phyloP scores from a whole-genome alignment of 2,797 vertebrate species.

The Catharus ustulatus region DNA sequence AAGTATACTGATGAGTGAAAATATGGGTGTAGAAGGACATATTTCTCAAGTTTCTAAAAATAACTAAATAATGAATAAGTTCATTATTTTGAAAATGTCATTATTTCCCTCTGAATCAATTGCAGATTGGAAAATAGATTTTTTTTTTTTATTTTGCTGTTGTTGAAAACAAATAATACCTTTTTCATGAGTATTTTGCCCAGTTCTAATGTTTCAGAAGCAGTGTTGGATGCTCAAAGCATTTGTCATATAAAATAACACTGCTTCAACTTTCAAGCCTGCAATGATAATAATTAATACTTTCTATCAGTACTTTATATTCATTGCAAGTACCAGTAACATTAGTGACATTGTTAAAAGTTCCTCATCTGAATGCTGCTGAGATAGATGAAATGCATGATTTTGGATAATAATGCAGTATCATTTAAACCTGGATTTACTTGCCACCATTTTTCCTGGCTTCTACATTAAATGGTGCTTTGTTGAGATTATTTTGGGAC shows the following conservation, averaged over 20 bases:
- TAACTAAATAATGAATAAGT: background rate
- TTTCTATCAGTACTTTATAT: slow-evolving; percentile 43
- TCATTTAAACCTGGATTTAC: slow-evolving; percentile 61
- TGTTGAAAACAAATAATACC: slow-evolving; percentile 27
- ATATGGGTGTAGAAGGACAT: background rate
- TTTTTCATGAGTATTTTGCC: slow-evolving; percentile 21
- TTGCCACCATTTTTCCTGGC: slow-evolving; percentile 60
- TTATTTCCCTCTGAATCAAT: slow-evolving; percentile 15
- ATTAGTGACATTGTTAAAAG: slow-evolving; percentile 55
- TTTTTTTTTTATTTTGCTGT: background rate
- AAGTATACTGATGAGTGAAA: background rate
- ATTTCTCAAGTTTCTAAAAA: slow-evolving; percentile 3
- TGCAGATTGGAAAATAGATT: background rate
- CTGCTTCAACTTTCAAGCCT: slow-evolving; percentile 39
- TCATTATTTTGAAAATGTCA: background rate
- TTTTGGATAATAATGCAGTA: slow-evolving; percentile 44
- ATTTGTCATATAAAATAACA: slow-evolving; percentile 34
- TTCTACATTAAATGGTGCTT: slow-evolving; percentile 47
- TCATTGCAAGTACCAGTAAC: slow-evolving; percentile 23
- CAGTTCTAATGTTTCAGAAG: slow-evolving; percentile 17
- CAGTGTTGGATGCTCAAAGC: background rate
- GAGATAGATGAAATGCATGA: background rate
- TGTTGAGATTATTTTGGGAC: slow-evolving; percentile 58
- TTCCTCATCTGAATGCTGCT: slow-evolving; percentile 48
- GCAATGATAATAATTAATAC: slow-evolving; percentile 57